phyloP scores from a whole-genome alignment of 2,888 invertebrate genomes.

The Leucophora obtusa region DNA sequence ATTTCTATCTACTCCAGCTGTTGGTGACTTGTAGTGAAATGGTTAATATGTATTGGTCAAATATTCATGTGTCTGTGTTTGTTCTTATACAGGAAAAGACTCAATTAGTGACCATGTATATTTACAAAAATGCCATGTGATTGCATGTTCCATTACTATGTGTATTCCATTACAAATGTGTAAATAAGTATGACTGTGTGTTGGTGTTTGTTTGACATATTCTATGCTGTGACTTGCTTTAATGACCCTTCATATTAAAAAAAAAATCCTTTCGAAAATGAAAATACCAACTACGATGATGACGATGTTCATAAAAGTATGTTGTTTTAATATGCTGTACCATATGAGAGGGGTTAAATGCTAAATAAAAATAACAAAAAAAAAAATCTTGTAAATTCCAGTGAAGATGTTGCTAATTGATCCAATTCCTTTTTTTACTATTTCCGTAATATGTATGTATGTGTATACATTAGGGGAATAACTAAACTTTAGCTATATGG shows the following conservation, averaged over 20 bases:
- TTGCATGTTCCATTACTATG: not conserved
- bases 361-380: slow-evolving; percentile 27
- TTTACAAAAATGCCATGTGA: slow-evolving; percentile 14
- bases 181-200: not conserved
- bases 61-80: slow-evolving; percentile 1
- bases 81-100: slow-evolving; percentile 49
- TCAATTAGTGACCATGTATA: slow-evolving; percentile 51
- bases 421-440: slow-evolving; percentile 24
- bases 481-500: too few relatives aligned
- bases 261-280: slow-evolving; percentile 28
- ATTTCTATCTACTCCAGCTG: not conserved
- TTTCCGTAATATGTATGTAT: not conserved
- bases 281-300: slow-evolving; percentile 31
- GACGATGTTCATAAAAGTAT: slow-evolving; percentile 21
- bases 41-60: not conserved
- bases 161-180: not conserved
- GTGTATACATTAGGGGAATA: not conserved
- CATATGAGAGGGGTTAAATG: slow-evolving; percentile 13
- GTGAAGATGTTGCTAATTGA: slow-evolving; percentile 51
- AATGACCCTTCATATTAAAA: slow-evolving; percentile 60
- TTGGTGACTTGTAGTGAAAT: not conserved
- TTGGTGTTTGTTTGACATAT: slow-evolving; percentile 43
- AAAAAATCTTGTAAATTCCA: slow-evolving; percentile 28
- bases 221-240: slow-evolving; percentile 53
- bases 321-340: slow-evolving; percentile 9